Conservation (phyloP, 2,113 vertebrate species). For the Oryctolagus cuniculus region mOryCun1.1 NC_091434.1:33384501-33385000, state of each 20-base stretch:
- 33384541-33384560: background rate
- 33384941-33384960: background rate
- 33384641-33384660: constrained; percentile 25
- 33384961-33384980: constrained; percentile 33
- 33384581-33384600: background rate
- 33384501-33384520: background rate
- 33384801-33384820: background rate
- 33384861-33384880: background rate
- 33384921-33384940: constrained; percentile 9
- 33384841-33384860: background rate
- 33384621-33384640: background rate
- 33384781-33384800: background rate
- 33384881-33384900: background rate
- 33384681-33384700: background rate
- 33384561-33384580: background rate
- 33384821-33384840: background rate
- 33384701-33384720: background rate
- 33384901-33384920: background rate
- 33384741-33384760: background rate
- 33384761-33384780: background rate
- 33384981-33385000: constrained; percentile 26
- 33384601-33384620: constrained; percentile 38
- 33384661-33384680: background rate
- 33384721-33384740: background rate
- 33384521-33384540: background rate